A percentile compares a stretch with the other conserved stretches of the same genome.
phyloP scores from a whole-genome alignment of 2,888 invertebrate species.

The Agonopterix subpropinquella region DNA sequence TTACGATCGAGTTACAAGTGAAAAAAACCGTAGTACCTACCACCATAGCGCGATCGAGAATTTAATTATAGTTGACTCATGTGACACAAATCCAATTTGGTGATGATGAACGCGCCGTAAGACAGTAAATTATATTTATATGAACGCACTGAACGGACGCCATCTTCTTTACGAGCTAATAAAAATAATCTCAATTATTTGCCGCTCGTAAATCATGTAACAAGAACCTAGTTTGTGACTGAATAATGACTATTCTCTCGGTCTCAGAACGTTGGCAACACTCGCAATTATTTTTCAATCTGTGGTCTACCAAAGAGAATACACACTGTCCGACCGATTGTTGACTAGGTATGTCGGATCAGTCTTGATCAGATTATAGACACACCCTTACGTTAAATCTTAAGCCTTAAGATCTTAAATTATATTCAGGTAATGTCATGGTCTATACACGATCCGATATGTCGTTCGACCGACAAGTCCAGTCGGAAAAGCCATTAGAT shows the following conservation, averaged over 20 bases:
- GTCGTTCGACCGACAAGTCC: too few species aligned
- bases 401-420: too few species aligned
- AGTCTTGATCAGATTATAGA: too few species aligned
- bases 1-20: too few species aligned
- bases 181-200: conserved; percentile 10
- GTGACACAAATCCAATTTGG: conserved; percentile 42
- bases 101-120: conserved; percentile 22
- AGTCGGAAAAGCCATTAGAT: too few species aligned
- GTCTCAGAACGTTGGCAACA: conserved; percentile 2
- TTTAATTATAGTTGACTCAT: background rate
- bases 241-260: conserved; percentile 3
- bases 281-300: conserved; percentile 7
- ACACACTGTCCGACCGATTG: too few species aligned
- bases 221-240: conserved; percentile 6
- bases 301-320: background rate
- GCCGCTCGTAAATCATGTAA: conserved; percentile 6
- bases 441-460: too few species aligned
- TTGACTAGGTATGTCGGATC: background rate
- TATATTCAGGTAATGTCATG: too few species aligned
- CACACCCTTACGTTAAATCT: too few species aligned
- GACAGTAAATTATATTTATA: conserved; percentile 23
- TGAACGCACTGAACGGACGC: conserved; percentile 14
- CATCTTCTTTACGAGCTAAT: conserved; percentile 24
- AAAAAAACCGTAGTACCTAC: too few species aligned
- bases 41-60: too few species aligned